These are phyloP conservation scores for Heterodera schachtii DNA, from an alignment of 1,140 invertebrate species.

Conservation along the genomic window DNA sequence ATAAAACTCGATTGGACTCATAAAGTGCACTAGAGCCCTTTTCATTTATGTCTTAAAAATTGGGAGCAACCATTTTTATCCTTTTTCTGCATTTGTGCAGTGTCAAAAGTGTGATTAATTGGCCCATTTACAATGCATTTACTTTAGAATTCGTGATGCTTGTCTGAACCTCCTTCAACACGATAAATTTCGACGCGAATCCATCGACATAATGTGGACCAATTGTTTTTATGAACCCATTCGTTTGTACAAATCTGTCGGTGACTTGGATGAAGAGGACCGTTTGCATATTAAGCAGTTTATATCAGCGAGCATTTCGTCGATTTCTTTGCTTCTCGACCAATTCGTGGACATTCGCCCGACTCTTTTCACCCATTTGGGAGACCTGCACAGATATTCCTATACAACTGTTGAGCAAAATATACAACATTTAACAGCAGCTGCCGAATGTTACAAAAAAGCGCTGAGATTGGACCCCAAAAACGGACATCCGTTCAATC, in stretches of 20 bases:
- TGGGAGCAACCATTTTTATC: no score
- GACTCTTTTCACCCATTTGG: slow-evolving; percentile 1
- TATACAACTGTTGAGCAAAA: slow-evolving; percentile 9
- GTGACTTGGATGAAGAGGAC: slow-evolving; percentile 16
- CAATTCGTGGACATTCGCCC: background rate
- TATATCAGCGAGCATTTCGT: slow-evolving; percentile 7
- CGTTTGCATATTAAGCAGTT: slow-evolving; percentile 7
- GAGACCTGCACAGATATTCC: slow-evolving; percentile 27
- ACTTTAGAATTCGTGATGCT: slow-evolving; percentile 2
- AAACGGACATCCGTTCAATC: slow-evolving; percentile 22
- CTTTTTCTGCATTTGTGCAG: background rate
- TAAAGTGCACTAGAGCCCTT: no score
- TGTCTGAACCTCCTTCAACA: background rate
- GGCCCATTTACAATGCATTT: background rate
- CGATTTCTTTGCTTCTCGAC: slow-evolving; percentile 9
- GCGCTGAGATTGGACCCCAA: background rate
- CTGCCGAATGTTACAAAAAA: slow-evolving; percentile 17
- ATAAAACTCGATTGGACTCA: no score
- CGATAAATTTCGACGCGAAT: slow-evolving; percentile 29
- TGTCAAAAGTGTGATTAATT: background rate
- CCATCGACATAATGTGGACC: slow-evolving; percentile 22
- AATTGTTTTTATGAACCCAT: slow-evolving; percentile 32
- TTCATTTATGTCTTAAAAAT: no score
- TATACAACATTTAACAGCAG: slow-evolving; percentile 1
- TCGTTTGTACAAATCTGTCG: slow-evolving; percentile 4